Base-by-base conservation (phyloP, 2,888 invertebrate genomes). In the Timema podura region DNA sequence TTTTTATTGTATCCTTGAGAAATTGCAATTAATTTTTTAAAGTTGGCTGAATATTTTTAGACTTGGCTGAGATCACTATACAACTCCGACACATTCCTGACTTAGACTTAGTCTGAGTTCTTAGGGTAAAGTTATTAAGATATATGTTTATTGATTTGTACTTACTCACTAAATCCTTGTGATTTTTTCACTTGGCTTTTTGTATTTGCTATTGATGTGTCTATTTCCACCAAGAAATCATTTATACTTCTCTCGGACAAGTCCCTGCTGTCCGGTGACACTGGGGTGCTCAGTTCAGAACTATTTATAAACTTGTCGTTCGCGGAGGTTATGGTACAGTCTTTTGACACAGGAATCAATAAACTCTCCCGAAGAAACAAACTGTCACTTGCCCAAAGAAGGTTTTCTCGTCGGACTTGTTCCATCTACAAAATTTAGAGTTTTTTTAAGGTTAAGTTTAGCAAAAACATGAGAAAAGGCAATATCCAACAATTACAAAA, bases 371-470 rank as follows among this genome's bases (percentile, higher is more conserved):
- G 87, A 78, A 96, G 85, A 85, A 95, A 96, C 80, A 96, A 87
- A 85, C 95, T 96, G 82, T 97, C 96, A 69, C 93, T 90, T 49
- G 95, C 93, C 87, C 95, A 97, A 73, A 97, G 85, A 77, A 93
- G 89, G 82, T 97, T 97, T 71, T 90, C 91, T 78, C 96, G 86
- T 77, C 96, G 89, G 79, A 97, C 93, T 83, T 95, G 93, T 84
- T 96, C 96, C 81, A 94, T 96, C 96, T 96, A 84, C 68, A 86
- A 86, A 75, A 79, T n/a, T n/a, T 44, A 47, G 5, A 59, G 16
- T 67, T 51, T 30, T 5, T 49, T 11, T 10, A 11, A 49, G 13
- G 51, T 11, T 49, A 11, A 11, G 6, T 6, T 6, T 15, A 66
- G 65, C 61, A 15, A 0, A 8, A n/a, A 3, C 15, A 54, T 47